phyloP scores from a whole-genome alignment of 2,113 vertebrate genomes.

The Sceloporus tristichus region DNA sequence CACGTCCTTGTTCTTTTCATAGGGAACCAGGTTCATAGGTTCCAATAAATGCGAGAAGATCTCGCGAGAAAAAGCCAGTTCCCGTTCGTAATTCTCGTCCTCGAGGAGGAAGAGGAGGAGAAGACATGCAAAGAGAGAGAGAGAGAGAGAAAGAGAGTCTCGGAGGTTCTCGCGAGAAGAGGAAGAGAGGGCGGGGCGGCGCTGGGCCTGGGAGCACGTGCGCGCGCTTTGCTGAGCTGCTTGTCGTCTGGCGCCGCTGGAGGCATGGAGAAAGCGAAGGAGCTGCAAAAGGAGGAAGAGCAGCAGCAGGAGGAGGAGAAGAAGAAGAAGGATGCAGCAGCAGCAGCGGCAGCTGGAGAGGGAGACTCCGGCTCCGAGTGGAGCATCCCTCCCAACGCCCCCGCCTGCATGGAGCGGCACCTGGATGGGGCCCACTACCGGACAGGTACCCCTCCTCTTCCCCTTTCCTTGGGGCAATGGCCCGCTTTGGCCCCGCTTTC shows the following conservation, averaged over 20 bases:
- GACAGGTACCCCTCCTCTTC: constrained; percentile 71
- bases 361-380: constrained; percentile 71
- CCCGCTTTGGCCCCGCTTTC: not conserved
- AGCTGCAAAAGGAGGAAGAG: too few relatives aligned
- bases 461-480: too few relatives aligned
- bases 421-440: constrained; percentile 88
- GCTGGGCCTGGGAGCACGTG: constrained; percentile 30
- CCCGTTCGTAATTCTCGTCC: not conserved
- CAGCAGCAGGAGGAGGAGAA: not conserved
- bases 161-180: not conserved
- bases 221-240: too few relatives aligned
- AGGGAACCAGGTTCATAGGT: too few relatives aligned
- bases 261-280: too few relatives aligned
- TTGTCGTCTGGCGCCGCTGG: too few relatives aligned
- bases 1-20: too few relatives aligned
- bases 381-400: constrained; percentile 90
- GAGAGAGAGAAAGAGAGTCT: too few relatives aligned
- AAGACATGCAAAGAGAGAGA: not conserved
- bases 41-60: not conserved
- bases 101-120: not conserved
- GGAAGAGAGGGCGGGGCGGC: not conserved
- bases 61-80: constrained; percentile 35
- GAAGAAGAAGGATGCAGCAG: constrained; percentile 8
- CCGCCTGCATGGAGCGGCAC: constrained; percentile 94
- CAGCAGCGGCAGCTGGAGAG: not conserved